Evolutionary conservation across 2,888 invertebrate species (phyloP).

Genomic region (Plagodis dolabraria): DNA sequence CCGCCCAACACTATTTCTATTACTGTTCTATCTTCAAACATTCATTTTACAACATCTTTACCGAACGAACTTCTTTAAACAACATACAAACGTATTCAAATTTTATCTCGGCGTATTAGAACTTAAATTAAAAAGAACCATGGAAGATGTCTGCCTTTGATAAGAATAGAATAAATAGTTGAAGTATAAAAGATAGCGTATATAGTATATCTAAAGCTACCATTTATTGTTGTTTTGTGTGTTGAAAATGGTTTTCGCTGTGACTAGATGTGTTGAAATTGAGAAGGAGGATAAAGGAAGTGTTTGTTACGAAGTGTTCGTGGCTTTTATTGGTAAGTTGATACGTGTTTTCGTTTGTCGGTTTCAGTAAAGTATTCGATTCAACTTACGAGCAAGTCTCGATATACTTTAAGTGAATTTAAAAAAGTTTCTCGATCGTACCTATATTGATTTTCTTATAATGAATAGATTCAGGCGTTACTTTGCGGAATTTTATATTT

Average conservation of each 20-base stretch:
- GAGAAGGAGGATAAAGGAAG: conserved; percentile 14
- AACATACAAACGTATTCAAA: conserved; percentile 7
- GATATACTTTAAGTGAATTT: no score
- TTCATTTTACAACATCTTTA: conserved; percentile 18
- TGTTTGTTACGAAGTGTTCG: conserved; percentile 23
- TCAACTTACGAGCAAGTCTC: no score
- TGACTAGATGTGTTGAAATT: conserved; percentile 13
- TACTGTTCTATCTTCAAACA: conserved; percentile 21
- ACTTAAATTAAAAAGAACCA: conserved; percentile 4
- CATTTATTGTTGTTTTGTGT: conserved; percentile 8
- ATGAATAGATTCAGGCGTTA: no score
- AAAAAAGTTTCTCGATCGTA: no score
- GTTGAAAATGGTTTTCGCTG: conserved; percentile 31
- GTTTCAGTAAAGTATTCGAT: no score
- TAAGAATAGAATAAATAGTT: conserved; percentile 33
- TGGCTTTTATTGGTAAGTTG: conserved; percentile 29
- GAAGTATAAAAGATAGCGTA: conserved; percentile 29
- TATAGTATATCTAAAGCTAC: conserved; percentile 16
- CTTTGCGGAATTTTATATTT: no score
- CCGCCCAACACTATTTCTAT: conserved; percentile 15
- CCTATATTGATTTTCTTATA: no score
- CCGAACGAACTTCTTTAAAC: conserved; percentile 11
- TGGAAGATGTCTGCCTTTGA: conserved; percentile 11
- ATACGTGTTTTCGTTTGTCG: neutral
- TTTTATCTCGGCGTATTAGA: conserved; percentile 18